Conservation (phyloP, 2,888 invertebrate genomes). For the Adelphocoris suturalis region DNA sequence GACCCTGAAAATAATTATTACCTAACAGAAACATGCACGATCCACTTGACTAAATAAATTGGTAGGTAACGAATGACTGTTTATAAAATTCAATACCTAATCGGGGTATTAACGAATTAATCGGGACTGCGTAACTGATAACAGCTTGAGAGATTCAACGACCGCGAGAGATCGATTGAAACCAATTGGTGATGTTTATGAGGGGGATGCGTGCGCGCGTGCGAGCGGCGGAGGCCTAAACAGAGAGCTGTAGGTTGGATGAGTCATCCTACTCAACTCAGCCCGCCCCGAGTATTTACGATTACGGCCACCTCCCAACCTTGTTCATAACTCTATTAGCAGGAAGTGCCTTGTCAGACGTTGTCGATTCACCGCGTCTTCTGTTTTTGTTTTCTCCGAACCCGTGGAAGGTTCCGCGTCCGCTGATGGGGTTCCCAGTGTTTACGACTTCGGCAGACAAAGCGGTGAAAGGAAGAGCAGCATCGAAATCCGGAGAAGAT, state of each 20-base stretch:
- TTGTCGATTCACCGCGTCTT: neutral
- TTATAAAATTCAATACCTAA: too few relatives aligned
- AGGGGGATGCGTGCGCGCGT: neutral
- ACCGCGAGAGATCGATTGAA: neutral
- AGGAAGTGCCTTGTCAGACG: constrained; percentile 1
- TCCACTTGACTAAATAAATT: too few relatives aligned
- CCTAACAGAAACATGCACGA: too few relatives aligned
- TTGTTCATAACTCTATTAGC: neutral
- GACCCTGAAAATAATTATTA: too few relatives aligned
- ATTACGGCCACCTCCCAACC: neutral
- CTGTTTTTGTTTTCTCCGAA: neutral
- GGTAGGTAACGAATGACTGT: too few relatives aligned
- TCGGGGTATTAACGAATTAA: neutral
- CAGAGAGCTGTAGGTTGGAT: neutral
- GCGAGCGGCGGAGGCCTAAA: neutral
- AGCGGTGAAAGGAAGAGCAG: too few relatives aligned
- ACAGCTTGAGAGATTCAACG: neutral
- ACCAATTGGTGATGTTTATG: neutral
- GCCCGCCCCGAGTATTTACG: neutral
- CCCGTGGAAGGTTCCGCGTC: too few relatives aligned
- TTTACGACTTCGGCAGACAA: too few relatives aligned
- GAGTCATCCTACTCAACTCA: neutral
- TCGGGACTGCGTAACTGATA: neutral
- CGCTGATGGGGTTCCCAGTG: too few relatives aligned
- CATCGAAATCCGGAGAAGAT: too few relatives aligned